Evolutionary conservation across 2,797 vertebrate species (phyloP), one percentile per base, ranked within the genome.

Genomic region (Astyanax mexicanus): DNA sequence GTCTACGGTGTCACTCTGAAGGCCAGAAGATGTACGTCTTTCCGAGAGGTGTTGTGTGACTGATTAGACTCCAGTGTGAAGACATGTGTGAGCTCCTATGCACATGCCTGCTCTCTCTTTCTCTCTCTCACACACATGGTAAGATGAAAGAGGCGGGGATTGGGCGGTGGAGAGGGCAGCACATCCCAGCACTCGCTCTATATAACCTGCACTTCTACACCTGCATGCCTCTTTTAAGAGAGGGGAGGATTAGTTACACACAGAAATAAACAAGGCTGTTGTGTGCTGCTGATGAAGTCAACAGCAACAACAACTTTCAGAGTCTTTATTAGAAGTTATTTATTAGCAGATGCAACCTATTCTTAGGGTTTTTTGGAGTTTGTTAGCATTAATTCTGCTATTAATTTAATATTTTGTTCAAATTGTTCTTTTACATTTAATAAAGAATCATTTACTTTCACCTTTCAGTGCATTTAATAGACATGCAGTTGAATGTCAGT

Each of bases 31-130:
- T 74, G 40, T 21, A 60, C 25, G 66, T 49, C 25, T 57, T 52
- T 55, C 25, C 67, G 23, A 7, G 37, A 75, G 44, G 64, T 72
- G 69, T 75, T 69, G 54, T 70, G 12, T 37, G 49, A 69, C 32
- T 49, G 37, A 80, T 72, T 55, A 49, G 64, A 76, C 54, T 54
- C 51, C 23, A 77, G 49, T 12, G 55, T 38, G 51, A 32, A 29
- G 29, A 32, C 29, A 32, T 62, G 21, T 64, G 54, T 51, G n/a
- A 62, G 52, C 38, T 54, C 45, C 40, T 40, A 19, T 67, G 54
- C 45, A 54, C 49, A 55, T 38, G 19, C 61, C 15, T 52, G 17
- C 61, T 72, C 42, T 40, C 45, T 74, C 29, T 32, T 29, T 32
- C 5, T 52, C 70, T 19, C 69, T 32, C 5, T 52, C 70, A 19